A percentile compares a stretch with the other conserved stretches of the same genome.
These are phyloP conservation scores for Penaeus japonicus DNA, from an alignment of 1,140 invertebrate genomes.

Conservation along the genomic window DNA sequence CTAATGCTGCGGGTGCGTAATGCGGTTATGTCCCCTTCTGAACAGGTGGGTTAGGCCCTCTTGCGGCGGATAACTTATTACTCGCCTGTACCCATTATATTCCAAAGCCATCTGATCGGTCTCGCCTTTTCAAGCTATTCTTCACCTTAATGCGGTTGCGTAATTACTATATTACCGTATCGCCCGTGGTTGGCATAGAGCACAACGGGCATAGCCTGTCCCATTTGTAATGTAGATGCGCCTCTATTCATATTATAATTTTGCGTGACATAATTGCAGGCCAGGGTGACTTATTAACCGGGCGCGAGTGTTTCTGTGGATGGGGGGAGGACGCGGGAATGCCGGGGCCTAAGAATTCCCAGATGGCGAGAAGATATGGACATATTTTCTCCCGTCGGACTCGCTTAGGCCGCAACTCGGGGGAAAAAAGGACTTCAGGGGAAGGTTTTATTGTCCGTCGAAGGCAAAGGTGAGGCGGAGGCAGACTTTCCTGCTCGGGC, in stretches of 20 bases:
- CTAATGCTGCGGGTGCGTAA: background rate
- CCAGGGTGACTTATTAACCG: constrained; percentile 33
- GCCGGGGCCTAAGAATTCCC: too few relatives aligned
- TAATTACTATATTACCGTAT: constrained; percentile 50
- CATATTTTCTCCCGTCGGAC: background rate
- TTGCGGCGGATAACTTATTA: constrained; percentile 33
- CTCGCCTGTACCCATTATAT: constrained; percentile 48
- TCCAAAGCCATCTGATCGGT: constrained; percentile 49
- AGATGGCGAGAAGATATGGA: constrained; percentile 6
- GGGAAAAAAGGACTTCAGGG: too few relatives aligned
- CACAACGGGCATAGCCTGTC: background rate
- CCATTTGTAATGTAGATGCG: constrained; percentile 47
- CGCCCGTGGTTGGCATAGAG: background rate
- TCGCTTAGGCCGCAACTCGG: background rate
- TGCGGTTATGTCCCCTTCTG: background rate
- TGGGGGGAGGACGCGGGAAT: too few relatives aligned
- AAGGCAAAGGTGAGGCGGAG: too few relatives aligned
- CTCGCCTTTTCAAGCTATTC: constrained; percentile 44
- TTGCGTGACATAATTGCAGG: constrained; percentile 43
- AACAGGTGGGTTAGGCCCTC: background rate
- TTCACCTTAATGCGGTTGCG: constrained; percentile 34
- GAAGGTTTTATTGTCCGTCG: too few relatives aligned
- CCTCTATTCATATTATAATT: constrained; percentile 46
- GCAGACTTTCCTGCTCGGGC: too few relatives aligned
- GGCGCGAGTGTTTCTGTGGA: background rate